A percentile compares a stretch with the other conserved stretches of the same genome.
Conservation (phyloP, 2,888 invertebrate species). For the Cataglyphis cursor region DNA sequence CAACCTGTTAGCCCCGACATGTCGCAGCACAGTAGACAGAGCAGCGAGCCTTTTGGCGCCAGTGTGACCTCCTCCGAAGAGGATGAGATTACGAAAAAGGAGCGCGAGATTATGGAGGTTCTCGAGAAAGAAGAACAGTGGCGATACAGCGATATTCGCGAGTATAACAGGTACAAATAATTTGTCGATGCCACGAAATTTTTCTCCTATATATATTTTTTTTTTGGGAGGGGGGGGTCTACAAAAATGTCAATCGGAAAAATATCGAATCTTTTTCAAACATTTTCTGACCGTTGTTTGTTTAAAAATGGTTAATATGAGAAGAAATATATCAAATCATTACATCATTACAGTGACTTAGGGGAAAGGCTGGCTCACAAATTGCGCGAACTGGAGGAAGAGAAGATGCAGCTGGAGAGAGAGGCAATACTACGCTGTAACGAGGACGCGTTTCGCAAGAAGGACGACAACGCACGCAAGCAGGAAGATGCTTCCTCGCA, state of each 20-base stretch:
- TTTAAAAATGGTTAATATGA: background rate
- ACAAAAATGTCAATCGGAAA: background rate
- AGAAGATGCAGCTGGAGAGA: slow-evolving; percentile 87
- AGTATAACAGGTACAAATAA: slow-evolving; percentile 81
- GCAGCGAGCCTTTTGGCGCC: slow-evolving; percentile 92
- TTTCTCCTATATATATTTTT: background rate
- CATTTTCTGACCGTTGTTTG: background rate
- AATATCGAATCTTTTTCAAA: background rate
- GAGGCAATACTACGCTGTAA: slow-evolving; percentile 80
- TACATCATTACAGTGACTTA: slow-evolving; percentile 84
- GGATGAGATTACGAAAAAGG: slow-evolving; percentile 91
- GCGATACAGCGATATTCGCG: slow-evolving; percentile 86
- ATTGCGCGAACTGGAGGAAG: slow-evolving; percentile 87
- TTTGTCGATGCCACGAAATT: background rate
- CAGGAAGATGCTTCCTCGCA: slow-evolving; percentile 64
- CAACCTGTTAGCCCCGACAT: slow-evolving; percentile 85
- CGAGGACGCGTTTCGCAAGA: slow-evolving; percentile 83
- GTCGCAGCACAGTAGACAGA: slow-evolving; percentile 92
- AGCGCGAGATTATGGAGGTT: slow-evolving; percentile 90
- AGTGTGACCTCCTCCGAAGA: slow-evolving; percentile 92
- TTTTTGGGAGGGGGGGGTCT: background rate
- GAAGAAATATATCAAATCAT: background rate
- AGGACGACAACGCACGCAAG: slow-evolving; percentile 83
- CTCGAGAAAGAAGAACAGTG: slow-evolving; percentile 90
- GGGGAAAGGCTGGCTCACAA: slow-evolving; percentile 89